These are phyloP conservation scores for Rhopilema esculentum DNA, from an alignment of 30 jellyfish, hydroid and myxozoan genomes.

Conservation along the genomic window DNA sequence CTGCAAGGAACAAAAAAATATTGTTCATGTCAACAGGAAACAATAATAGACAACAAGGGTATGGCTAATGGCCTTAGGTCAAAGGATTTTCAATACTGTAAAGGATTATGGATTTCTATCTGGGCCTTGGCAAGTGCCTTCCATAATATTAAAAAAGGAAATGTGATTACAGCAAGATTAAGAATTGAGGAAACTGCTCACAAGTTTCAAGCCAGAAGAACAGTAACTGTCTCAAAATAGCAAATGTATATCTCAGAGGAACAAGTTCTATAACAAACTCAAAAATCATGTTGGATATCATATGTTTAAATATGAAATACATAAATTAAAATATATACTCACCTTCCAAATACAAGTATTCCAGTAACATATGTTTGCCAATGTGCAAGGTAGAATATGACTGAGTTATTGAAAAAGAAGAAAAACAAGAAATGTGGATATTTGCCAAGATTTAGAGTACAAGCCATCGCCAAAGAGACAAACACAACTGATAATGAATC, in stretches of 20 bases:
- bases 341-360: constrained; percentile 72
- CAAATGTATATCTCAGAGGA: neutral
- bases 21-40: too few relatives aligned
- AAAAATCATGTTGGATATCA: too few relatives aligned
- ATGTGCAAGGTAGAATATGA: constrained; percentile 82
- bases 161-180: too few relatives aligned
- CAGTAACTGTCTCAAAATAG: too few relatives aligned
- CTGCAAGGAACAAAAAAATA: constrained; percentile 31
- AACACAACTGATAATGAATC: constrained; percentile 85
- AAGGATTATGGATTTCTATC: neutral
- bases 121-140: too few relatives aligned
- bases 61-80: neutral
- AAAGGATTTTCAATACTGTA: too few relatives aligned
- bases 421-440: constrained; percentile 73
- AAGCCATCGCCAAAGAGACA: constrained; percentile 69
- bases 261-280: neutral
- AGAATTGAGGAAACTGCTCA: too few relatives aligned
- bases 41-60: neutral
- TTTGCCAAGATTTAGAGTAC: constrained; percentile 77
- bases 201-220: too few relatives aligned
- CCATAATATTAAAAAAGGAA: too few relatives aligned
- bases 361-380: constrained; percentile 94
- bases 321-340: too few relatives aligned
- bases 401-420: constrained; percentile 65
- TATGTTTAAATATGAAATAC: too few relatives aligned